Evolutionary conservation across 2,113 vertebrate genomes (phyloP).

Genomic region (Trochalopteron elliotii): DNA sequence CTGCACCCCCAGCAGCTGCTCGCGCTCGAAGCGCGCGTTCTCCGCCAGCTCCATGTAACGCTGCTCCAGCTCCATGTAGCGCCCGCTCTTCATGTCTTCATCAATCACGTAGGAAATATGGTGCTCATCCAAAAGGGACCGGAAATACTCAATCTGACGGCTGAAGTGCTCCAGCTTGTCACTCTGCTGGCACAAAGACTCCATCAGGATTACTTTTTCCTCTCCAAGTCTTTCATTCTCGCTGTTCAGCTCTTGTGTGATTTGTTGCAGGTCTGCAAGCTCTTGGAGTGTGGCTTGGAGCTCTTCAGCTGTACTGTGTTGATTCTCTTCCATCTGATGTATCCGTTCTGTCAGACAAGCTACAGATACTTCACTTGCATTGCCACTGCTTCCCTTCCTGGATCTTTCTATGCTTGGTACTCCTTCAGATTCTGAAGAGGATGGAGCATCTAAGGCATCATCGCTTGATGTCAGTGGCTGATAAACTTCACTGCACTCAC

Average conservation of each 20-base stretch:
- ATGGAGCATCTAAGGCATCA: slow-evolving; percentile 91
- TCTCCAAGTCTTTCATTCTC: slow-evolving; percentile 95
- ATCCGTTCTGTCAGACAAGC: slow-evolving; percentile 93
- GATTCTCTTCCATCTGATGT: slow-evolving; percentile 97
- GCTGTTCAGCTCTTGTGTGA: slow-evolving; percentile 92
- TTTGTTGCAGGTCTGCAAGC: slow-evolving; percentile 91
- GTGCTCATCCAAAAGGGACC: slow-evolving; percentile 88
- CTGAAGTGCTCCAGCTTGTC: slow-evolving; percentile 90
- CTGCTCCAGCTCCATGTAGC: slow-evolving; percentile 94
- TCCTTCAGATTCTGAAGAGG: slow-evolving; percentile 89
- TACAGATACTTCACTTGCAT: slow-evolving; percentile 88
- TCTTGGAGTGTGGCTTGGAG: slow-evolving; percentile 94
- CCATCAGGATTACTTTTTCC: slow-evolving; percentile 93
- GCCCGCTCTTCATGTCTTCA: slow-evolving; percentile 91
- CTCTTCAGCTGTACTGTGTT: slow-evolving; percentile 93
- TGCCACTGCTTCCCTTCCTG: slow-evolving; percentile 87
- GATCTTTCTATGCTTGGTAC: slow-evolving; percentile 85
- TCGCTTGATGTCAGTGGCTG: slow-evolving; percentile 93
- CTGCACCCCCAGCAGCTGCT: slow-evolving; percentile 93
- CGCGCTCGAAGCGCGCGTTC: slow-evolving; percentile 89
- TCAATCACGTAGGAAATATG: slow-evolving; percentile 85
- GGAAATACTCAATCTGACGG: slow-evolving; percentile 89
- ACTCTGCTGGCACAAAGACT: slow-evolving; percentile 93
- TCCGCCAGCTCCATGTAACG: slow-evolving; percentile 90
- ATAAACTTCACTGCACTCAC: slow-evolving; percentile 94